These are phyloP conservation scores for Masnerella sp. DNA, from an alignment of 2,888 invertebrate species.

Conservation along the genomic window DNA sequence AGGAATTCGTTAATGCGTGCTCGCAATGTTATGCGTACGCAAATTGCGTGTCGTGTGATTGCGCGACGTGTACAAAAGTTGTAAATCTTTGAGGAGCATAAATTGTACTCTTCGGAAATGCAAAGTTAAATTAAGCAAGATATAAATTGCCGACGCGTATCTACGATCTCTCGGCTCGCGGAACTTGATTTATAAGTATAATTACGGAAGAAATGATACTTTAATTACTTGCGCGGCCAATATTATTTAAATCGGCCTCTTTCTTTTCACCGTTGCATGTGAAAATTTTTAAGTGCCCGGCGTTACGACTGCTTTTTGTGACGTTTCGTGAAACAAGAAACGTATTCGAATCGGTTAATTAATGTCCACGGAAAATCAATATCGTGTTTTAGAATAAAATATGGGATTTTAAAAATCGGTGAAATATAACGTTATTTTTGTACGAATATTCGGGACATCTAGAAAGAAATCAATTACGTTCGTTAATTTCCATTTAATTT, in stretches of 20 bases:
- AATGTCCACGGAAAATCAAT: neutral
- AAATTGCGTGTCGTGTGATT: constrained; percentile 35
- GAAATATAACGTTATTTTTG: too few relatives aligned
- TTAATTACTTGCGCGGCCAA: constrained; percentile 38
- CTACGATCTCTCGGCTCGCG: constrained; percentile 35
- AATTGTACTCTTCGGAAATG: constrained; percentile 53
- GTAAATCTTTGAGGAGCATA: constrained; percentile 45
- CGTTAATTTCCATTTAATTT: too few relatives aligned
- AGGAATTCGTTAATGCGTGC: constrained; percentile 10
- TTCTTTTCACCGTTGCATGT: constrained; percentile 14
- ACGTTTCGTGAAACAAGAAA: neutral
- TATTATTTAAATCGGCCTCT: constrained; percentile 10
- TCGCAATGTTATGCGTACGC: neutral
- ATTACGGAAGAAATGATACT: constrained; percentile 46
- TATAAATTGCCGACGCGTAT: constrained; percentile 47
- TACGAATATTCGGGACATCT: too few relatives aligned
- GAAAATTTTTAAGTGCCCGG: neutral
- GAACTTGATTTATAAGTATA: constrained; percentile 48
- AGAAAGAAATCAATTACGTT: too few relatives aligned
- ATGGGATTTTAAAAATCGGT: neutral
- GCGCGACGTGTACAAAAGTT: constrained; percentile 36
- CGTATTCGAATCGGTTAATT: too few relatives aligned
- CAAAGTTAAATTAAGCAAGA: constrained; percentile 53
- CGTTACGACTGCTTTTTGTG: neutral
- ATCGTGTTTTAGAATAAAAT: too few relatives aligned